phyloP scores from a whole-genome alignment of 2,113 vertebrate genomes.

The Hypocryptadius cinnamomeus region DNA sequence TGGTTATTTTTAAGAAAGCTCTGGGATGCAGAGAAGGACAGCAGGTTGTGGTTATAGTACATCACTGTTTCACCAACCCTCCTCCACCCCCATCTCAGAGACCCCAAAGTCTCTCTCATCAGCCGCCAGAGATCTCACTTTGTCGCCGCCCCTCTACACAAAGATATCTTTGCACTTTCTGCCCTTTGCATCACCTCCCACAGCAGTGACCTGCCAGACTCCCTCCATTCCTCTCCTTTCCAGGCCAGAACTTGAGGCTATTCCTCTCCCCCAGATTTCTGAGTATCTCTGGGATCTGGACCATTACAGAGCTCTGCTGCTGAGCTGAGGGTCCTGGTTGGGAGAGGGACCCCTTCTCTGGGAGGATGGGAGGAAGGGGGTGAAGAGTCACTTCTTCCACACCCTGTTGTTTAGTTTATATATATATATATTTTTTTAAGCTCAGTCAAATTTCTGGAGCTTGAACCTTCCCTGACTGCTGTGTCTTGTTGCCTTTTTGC shows the following conservation, averaged over 20 bases:
- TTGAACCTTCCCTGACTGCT: background rate
- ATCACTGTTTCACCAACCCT: background rate
- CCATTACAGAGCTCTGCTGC: background rate
- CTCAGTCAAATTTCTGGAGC: background rate
- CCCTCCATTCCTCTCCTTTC: background rate
- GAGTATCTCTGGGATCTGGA: background rate
- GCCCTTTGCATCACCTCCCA: background rate
- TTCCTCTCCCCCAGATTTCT: background rate
- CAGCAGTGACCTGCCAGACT: background rate
- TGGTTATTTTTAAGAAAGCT: background rate
- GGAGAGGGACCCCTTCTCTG: background rate
- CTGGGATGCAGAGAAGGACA: background rate
- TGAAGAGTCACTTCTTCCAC: background rate
- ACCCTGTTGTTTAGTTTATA: background rate
- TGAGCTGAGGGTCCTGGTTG: background rate
- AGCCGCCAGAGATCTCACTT: background rate
- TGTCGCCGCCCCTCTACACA: accelerated
- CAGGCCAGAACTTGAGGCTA: background rate
- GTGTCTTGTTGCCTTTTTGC: background rate
- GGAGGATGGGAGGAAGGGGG: background rate
- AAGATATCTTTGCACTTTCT: background rate
- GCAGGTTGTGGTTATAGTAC: background rate
- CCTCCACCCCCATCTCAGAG: background rate
- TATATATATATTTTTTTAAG: background rate
- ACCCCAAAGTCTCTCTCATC: background rate